Base-by-base conservation (phyloP, 2,888 invertebrate species). In the Tortricodes alternella region DNA sequence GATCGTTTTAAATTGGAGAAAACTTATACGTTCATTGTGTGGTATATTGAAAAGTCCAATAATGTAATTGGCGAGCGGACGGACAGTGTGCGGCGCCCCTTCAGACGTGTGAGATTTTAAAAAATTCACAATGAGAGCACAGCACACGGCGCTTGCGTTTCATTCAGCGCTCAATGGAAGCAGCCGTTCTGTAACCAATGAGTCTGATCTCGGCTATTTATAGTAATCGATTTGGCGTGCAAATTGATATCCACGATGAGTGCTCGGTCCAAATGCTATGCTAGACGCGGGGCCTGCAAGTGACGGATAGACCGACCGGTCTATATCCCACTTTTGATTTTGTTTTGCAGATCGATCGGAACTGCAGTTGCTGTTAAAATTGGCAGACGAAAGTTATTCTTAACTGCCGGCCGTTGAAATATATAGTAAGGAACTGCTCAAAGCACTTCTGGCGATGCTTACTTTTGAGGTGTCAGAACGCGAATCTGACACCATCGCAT, bases 161-260 rank as follows among this genome's bases (percentile, higher is more conserved):
- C 58, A 58, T 58, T 56, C 46, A 58, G 24, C 44, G 24, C 32
- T 46, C 53, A 56, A 55, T 61, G 57, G 52, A 64, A 57, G 58
- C 59, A 46, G 60, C 61, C 55, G 62, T 58, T 52, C 65, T 62
- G 64, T 53, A 63, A 58, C 68, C 66, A 65, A 66, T 61, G 65
- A 58, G 60, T 64, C 70, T 59, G 62, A 58, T 61, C 57, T 62
- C 65, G 64, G 61, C 68, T 86, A 85, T 83, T 85, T 86, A 86
- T 85, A 87, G 85, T 83, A 78, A 84, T 85, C 75, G 77, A 84
- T 82, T 85, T 85, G 85, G 84, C 85, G 74, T 70, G 71, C 74
- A 76, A 79, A 80, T 82, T 78, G 78, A 77, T 75, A 76, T 49
- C 68, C 70, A 68, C 73, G 71, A 66, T 67, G 71, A 68, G 72